Conservation (phyloP, 2,888 invertebrate species). For the Parnassius apollo region DNA sequence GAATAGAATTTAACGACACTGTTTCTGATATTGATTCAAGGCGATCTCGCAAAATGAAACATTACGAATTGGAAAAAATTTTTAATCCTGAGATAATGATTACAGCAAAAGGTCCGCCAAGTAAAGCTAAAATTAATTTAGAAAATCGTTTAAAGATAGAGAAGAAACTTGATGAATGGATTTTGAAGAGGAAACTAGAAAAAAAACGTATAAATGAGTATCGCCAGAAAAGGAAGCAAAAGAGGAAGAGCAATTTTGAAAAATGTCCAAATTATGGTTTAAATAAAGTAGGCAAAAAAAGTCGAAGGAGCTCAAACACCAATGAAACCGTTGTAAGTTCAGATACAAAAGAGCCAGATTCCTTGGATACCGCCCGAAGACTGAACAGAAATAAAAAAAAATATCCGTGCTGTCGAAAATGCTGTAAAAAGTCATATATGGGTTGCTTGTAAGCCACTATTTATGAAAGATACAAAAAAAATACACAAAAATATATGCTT, state of each 20-base stretch:
- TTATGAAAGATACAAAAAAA: no score
- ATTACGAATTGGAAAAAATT: constrained; percentile 8
- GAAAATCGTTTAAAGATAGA: constrained; percentile 11
- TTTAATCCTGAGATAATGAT: constrained; percentile 5
- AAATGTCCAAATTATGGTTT: constrained; percentile 20
- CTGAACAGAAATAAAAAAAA: background rate
- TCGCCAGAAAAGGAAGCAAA: constrained; percentile 9
- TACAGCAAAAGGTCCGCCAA: constrained; percentile 1
- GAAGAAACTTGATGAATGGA: constrained; percentile 20
- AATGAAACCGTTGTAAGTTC: background rate
- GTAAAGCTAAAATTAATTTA: constrained; percentile 5
- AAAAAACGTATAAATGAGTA: constrained; percentile 18
- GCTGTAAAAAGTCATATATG: constrained; percentile 21
- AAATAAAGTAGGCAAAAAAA: constrained; percentile 5
- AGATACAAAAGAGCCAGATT: background rate
- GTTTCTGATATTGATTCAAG: background rate
- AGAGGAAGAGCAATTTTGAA: background rate
- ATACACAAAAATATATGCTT: no score
- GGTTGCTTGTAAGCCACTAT: constrained; percentile 14
- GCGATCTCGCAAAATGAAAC: constrained; percentile 12
- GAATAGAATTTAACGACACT: background rate
- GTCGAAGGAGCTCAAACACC: background rate
- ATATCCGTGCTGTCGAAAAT: constrained; percentile 23
- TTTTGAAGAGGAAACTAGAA: constrained; percentile 12
- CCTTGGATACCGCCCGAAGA: background rate